Evolutionary conservation across 64 coral and sea anemone genomes (phyloP).

Genomic region (Exaiptasia diaphana): DNA sequence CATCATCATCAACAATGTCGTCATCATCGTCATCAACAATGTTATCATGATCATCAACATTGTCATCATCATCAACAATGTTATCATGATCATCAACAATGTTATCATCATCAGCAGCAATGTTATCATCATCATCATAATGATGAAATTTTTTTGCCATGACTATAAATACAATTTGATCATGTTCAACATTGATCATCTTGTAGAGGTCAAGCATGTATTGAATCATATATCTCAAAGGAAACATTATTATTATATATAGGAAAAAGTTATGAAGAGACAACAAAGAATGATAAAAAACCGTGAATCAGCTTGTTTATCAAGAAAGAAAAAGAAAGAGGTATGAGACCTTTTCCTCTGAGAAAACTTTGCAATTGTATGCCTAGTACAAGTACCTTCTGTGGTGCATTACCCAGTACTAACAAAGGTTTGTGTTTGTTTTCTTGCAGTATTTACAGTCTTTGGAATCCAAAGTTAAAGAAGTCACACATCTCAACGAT

Average conservation of each 20-base stretch:
- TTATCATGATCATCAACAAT: no score
- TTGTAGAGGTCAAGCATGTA: no score
- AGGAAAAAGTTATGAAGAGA: conserved; percentile 86
- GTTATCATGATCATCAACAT: no score
- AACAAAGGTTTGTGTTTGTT: background rate
- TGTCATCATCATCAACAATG: no score
- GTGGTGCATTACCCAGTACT: background rate
- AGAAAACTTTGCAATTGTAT: background rate
- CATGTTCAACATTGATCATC: no score
- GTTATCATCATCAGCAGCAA: no score
- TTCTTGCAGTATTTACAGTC: conserved; percentile 75
- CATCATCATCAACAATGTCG: no score
- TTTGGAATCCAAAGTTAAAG: conserved; percentile 78
- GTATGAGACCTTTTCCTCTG: conserved; percentile 12
- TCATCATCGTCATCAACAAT: no score
- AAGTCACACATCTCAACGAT: conserved; percentile 60
- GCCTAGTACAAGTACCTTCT: background rate
- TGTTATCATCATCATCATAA: no score
- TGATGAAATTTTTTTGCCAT: no score
- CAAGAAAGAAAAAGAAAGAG: conserved; percentile 99
- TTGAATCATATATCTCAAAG: no score
- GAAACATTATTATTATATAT: background rate
- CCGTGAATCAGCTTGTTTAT: conserved; percentile 96
- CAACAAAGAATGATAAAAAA: conserved; percentile 99
- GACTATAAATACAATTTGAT: no score